Percentiles rank a stretch among this genome's conserved stretches.
These are phyloP conservation scores for Neodiprion lecontei DNA, from an alignment of 1,140 invertebrate species.

Conservation along the genomic window DNA sequence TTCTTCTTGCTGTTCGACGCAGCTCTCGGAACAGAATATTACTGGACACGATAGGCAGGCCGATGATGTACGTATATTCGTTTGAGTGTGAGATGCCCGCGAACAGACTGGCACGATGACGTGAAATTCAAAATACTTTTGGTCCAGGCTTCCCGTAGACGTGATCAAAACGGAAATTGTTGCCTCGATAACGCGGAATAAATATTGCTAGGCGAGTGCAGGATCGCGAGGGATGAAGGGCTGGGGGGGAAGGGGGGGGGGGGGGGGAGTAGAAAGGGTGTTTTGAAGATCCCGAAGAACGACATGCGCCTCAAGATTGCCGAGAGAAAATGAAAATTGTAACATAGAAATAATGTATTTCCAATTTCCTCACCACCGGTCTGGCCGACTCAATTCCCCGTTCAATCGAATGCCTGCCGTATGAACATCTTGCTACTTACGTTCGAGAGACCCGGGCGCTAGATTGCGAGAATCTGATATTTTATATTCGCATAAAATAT, in stretches of 20 bases:
- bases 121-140: no score
- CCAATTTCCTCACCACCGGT: conserved; percentile 4
- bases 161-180: neutral
- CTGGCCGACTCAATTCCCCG: neutral
- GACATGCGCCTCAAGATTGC: neutral
- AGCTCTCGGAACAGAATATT: no score
- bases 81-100: no score
- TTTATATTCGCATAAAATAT: no score
- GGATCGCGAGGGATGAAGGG: neutral
- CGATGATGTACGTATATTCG: no score
- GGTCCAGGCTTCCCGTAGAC: no score
- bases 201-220: neutral
- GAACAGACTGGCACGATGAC: no score
- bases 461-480: no score
- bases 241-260: neutral
- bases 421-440: neutral
- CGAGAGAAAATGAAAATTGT: neutral
- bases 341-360: conserved; percentile 3
- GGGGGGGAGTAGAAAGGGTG: no score
- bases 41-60: no score
- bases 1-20: no score
- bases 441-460: no score
- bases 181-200: neutral
- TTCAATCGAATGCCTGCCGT: conserved; percentile 1
- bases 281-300: neutral